Conservation (phyloP, 1,140 invertebrate genomes). For the Lanistes nyassanus region DNA sequence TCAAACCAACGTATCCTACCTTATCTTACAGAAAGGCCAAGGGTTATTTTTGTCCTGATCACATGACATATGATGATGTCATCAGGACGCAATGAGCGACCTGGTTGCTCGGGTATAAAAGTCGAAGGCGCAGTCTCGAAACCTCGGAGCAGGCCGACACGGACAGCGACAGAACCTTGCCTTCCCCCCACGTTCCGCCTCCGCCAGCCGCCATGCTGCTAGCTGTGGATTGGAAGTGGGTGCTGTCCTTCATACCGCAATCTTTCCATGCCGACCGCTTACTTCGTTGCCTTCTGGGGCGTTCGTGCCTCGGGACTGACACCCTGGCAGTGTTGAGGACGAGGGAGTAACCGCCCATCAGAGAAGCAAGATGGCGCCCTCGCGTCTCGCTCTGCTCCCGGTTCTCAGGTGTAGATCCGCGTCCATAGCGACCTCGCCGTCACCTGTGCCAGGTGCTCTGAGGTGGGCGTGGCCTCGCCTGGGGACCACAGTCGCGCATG, state of each 20-base stretch:
- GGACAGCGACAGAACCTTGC: not conserved
- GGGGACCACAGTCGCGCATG: conserved; percentile 21
- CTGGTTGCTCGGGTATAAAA: too few species aligned
- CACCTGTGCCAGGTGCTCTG: conserved; percentile 19
- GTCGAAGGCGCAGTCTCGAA: too few species aligned
- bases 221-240: conserved; percentile 30
- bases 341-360: not conserved
- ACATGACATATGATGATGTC: too few species aligned
- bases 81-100: too few species aligned
- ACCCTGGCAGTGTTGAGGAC: conserved; percentile 14
- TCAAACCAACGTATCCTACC: too few species aligned
- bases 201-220: conserved; percentile 11
- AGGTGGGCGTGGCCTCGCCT: conserved; percentile 24
- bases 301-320: conserved; percentile 25
- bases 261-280: conserved; percentile 15
- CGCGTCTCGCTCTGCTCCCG: conserved; percentile 25
- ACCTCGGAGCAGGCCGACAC: too few species aligned
- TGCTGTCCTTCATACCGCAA: conserved; percentile 22
- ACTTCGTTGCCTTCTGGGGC: conserved; percentile 30
- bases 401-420: conserved; percentile 17
- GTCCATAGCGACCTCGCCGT: conserved; percentile 26
- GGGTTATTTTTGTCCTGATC: too few species aligned
- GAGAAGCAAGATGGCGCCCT: conserved; percentile 8
- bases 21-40: too few species aligned
- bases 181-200: conserved; percentile 6